These are phyloP conservation scores for Pinna nobilis DNA, from an alignment of 1,140 invertebrate genomes.

Conservation along the genomic window DNA sequence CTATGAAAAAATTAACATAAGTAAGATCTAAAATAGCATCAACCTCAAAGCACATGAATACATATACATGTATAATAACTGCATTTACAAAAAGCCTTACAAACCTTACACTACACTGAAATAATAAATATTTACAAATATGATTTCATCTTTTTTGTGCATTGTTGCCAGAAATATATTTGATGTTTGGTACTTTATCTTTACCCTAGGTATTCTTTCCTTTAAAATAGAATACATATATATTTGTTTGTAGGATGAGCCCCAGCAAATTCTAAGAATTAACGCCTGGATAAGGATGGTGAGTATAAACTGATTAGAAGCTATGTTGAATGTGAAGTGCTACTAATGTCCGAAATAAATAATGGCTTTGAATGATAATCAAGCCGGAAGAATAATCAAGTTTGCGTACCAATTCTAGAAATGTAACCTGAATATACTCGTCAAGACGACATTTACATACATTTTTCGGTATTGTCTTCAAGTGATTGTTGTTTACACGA, in stretches of 20 bases:
- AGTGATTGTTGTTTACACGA: not conserved
- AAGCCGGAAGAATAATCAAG: not conserved
- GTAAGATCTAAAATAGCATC: too few relatives aligned
- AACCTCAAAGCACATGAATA: too few relatives aligned
- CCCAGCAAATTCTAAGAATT: conserved; percentile 22
- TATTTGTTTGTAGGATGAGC: conserved; percentile 34
- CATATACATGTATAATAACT: too few relatives aligned
- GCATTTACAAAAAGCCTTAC: too few relatives aligned
- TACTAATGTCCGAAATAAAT: not conserved
- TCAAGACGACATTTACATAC: not conserved
- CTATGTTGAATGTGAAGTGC: not conserved
- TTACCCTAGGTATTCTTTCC: not conserved
- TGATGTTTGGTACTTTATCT: not conserved
- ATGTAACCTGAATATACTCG: not conserved
- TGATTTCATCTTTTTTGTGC: not conserved
- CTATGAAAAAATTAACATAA: too few relatives aligned
- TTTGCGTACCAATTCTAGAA: not conserved
- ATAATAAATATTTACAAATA: not conserved
- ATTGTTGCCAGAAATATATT: not conserved
- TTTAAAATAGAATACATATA: not conserved
- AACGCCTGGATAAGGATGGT: conserved; percentile 33
- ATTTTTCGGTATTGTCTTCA: not conserved
- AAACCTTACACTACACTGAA: too few relatives aligned
- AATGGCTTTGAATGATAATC: not conserved
- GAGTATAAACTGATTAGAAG: not conserved